Evolutionary conservation across 1,140 invertebrate genomes (phyloP).

Genomic region (Tribolium madens): DNA sequence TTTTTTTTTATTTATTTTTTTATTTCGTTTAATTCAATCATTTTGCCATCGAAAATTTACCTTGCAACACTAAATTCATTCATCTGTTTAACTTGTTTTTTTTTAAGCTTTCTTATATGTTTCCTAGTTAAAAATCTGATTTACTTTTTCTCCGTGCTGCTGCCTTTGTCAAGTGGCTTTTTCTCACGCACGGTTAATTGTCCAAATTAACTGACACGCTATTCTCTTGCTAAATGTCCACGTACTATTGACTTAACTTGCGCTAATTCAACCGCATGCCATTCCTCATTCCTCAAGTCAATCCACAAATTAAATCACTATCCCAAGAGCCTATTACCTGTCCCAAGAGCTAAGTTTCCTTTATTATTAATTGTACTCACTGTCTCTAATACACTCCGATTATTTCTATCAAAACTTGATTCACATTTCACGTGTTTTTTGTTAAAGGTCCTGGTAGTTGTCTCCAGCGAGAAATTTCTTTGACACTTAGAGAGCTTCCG

Average conservation of each 20-base stretch:
- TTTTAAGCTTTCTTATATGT: slow-evolving; percentile 3
- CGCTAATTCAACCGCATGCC: slow-evolving; percentile 19
- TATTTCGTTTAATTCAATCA: slow-evolving; percentile 20
- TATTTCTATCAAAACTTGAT: neutral
- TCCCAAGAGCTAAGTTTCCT: neutral
- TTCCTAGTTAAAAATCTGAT: slow-evolving; percentile 26
- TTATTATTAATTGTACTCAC: slow-evolving; percentile 18
- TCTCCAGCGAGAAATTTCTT: slow-evolving; percentile 17
- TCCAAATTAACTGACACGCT: slow-evolving; percentile 41
- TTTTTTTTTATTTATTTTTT: slow-evolving; percentile 23
- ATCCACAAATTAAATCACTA: slow-evolving; percentile 16
- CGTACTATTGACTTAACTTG: slow-evolving; percentile 37
- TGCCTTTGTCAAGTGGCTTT: slow-evolving; percentile 38
- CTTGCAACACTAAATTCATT: slow-evolving; percentile 7
- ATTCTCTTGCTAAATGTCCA: slow-evolving; percentile 34
- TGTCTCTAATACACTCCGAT: neutral
- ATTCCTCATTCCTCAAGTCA: slow-evolving; percentile 13
- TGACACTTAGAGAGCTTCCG: slow-evolving; percentile 6
- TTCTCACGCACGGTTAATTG: slow-evolving; percentile 45
- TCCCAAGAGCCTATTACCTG: slow-evolving; percentile 5
- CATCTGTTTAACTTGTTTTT: slow-evolving; percentile 2
- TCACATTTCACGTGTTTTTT: neutral
- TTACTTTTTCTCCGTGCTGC: slow-evolving; percentile 15
- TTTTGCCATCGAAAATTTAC: neutral
- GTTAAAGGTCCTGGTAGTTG: slow-evolving; percentile 5